These are phyloP conservation scores for Hestina assimilis DNA, from an alignment of 1,140 invertebrate genomes.

Conservation along the genomic window DNA sequence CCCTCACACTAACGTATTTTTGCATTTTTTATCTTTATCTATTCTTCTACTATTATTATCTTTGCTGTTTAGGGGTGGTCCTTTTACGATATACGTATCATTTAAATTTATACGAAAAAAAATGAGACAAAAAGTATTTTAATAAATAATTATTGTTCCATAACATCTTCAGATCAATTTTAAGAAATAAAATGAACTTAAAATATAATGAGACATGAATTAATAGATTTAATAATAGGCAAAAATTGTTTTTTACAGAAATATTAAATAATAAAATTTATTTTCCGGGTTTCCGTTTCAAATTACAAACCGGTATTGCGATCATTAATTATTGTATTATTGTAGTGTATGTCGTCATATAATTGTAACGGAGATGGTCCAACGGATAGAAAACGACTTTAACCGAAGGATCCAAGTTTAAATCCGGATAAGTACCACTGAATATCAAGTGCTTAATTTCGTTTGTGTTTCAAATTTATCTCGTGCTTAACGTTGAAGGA, in stretches of 20 bases:
- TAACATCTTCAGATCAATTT: neutral
- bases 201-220: neutral
- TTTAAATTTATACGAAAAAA: neutral
- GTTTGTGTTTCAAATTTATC: too few species aligned
- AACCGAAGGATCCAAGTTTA: too few species aligned
- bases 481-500: too few species aligned
- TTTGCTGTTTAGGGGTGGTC: constrained; percentile 65
- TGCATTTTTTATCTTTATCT: constrained; percentile 30
- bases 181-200: neutral
- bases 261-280: neutral
- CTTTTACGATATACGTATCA: constrained; percentile 21
- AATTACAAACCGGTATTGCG: neutral
- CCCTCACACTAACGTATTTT: constrained; percentile 30
- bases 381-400: too few species aligned
- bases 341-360: too few species aligned
- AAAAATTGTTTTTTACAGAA: too few species aligned
- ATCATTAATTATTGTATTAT: too few species aligned
- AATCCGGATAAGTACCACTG: too few species aligned
- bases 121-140: neutral
- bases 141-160: neutral
- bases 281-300: neutral
- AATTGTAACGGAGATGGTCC: too few species aligned
- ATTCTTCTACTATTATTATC: constrained; percentile 59
- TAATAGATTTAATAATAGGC: neutral
- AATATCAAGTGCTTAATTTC: too few species aligned